Evolutionary conservation across 30 jellyfish, hydroid and myxozoan species (phyloP), one percentile per base, ranked within the genome.

Genomic region (Turritopsis rubra): DNA sequence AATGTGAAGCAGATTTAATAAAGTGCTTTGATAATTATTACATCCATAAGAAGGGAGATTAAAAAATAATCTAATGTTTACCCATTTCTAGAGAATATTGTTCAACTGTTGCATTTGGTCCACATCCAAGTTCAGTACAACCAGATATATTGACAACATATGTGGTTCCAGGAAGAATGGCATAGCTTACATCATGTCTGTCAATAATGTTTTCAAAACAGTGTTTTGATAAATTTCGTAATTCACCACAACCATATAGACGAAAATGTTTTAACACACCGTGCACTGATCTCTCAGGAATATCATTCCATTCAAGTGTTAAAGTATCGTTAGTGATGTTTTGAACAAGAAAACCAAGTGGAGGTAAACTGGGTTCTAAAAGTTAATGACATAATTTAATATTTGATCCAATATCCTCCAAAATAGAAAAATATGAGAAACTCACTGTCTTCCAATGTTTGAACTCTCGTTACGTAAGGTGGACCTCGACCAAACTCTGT

Each of bases 401-500:
- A 5, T 41, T 41, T 41, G 9, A 3, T 41, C 5, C 5, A 68
- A 68, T n/a, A 68, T 7, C 31, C 9, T 68, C 9, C 7, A n/a
- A 17, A 0, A 0, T 7, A 23, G 16, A 68, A 68, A 68, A n/a
- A 8, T 7, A 68, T n/a, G 19, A 68, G 16, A 8, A 8, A 68
- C 28, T 68, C 30, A 68, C 77, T 22, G 19, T 68, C 77, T 68
- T 68, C 77, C 21, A 68, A 68, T n/a, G 77, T 68, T 68, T 27
- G 28, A 27, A n/a, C 19, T 23, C 30, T 8, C 30, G 19, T 68
- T 27, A 7, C 30, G 0, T n/a, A 68, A 17, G 28, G 31, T n/a
- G 77, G 77, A 7, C 77, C 77, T n/a, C 31, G 77, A 68, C 77
- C 77, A 23, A n/a, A n/a, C 77, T n/a, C 21, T n/a, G 77, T 68